Evolutionary conservation across 2,113 vertebrate species (phyloP).

Genomic region (Upupa epops): DNA sequence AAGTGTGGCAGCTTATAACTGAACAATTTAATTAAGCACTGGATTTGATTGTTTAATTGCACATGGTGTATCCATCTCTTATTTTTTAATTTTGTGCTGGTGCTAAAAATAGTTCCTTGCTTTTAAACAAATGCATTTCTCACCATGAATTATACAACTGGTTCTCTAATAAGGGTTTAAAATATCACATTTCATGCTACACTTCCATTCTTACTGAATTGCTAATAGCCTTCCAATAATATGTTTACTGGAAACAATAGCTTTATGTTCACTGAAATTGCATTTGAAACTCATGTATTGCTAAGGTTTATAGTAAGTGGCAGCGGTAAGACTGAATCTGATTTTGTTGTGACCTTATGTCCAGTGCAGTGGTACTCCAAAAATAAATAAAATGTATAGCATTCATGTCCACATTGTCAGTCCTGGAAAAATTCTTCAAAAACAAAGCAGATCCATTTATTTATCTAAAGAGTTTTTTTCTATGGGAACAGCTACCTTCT

Average conservation of each 20-base stretch:
- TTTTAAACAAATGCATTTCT: constrained; percentile 30
- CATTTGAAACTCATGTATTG: not conserved
- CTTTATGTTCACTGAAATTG: not conserved
- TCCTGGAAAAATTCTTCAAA: not conserved
- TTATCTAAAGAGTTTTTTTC: not conserved
- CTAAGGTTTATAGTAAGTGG: constrained; percentile 12
- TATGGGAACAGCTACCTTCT: not conserved
- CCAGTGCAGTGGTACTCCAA: not conserved
- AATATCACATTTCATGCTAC: not conserved
- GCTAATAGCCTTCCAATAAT: constrained; percentile 16
- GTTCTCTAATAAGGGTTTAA: constrained; percentile 1
- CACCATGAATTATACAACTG: not conserved
- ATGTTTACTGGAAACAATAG: not conserved
- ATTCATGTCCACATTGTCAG: not conserved
- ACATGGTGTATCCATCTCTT: not conserved
- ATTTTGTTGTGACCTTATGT: not conserved
- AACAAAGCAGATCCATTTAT: not conserved
- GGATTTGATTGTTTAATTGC: constrained; percentile 58
- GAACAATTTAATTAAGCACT: constrained; percentile 61
- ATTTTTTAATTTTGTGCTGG: not conserved
- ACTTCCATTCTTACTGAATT: not conserved
- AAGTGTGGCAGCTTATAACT: not conserved
- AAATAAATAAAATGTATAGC: not conserved
- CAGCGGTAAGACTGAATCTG: not conserved
- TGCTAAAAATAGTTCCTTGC: constrained; percentile 1